Evolutionary conservation across 2,113 vertebrate species (phyloP), one percentile per base, ranked within the genome.

Genomic region (Dolichotis patagonum): DNA sequence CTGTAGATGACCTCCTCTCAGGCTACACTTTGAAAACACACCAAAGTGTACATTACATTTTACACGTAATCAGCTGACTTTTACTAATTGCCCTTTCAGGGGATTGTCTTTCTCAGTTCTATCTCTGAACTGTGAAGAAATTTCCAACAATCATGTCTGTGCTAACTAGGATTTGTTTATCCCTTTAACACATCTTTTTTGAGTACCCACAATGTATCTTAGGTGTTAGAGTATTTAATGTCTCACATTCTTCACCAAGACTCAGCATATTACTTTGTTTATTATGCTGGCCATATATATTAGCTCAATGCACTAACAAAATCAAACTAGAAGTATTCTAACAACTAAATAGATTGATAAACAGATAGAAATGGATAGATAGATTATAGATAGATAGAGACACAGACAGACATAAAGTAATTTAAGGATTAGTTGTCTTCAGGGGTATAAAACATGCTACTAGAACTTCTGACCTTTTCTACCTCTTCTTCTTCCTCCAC

Each of bases 81-180:
- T 90, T 41, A 60, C 28, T 22, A 30, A 82, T 77, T 91, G 85
- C 46, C 71, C 32, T 96, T 95, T 80, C 85, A 82, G 82, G 90
- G 17, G 54, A 62, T 16, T 41, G 24, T 26, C 58, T 93, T 93
- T 88, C 69, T 85, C 71, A 90, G 54, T 49, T 14, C 2, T 46
- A 35, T 86, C 60, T 17, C 46, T 95, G 71, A 56, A 85, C 56
- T 58, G 71, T 85, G 80, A 86, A 65, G 62, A 95, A 91, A 87
- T 11, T 83, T 62, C 30, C 11, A 88, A 52, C 56, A 80, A 28
- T 83, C n/a, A 88, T 85, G 52, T 93, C 30, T 71, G 3, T 4
- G 26, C 30, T 85, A 65, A 84, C 30, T 46, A 63, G 28, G n/a
- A 26, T 90, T 43, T 26, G 69, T 73, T 75, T 35, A 43, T 60